Evolutionary conservation across 2,113 vertebrate species (phyloP), one percentile per base, ranked within the genome.

Genomic region (Neotragus pygmaeus): DNA sequence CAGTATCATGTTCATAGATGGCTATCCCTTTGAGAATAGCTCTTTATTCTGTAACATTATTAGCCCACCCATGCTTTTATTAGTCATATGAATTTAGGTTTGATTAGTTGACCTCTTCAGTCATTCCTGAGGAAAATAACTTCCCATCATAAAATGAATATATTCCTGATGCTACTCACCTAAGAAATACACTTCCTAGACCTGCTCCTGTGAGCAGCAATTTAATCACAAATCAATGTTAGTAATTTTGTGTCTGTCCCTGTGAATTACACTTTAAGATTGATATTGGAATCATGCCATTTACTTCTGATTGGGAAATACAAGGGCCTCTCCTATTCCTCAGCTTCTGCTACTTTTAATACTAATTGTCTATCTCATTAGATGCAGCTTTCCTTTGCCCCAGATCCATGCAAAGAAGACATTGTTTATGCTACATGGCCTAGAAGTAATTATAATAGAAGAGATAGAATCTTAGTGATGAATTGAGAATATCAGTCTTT

Each of bases 201-300:
- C 43, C 39, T 94, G 87, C 30, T 97, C 58, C 45, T 87, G 73
- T 97, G 91, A 83, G 33, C 15, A 55, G 30, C 33, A 94, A 73
- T 77, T 97, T 91, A 94, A 97, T 94, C 78, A 93, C 82, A 93
- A 96, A 94, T 94, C 70, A 85, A 21, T 96, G 53, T n/a, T 73
- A 83, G 57, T 89, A 95, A 95, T 97, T 95, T 95, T 85, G n/a
- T 92, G 55, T 81, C 81, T 94, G 90, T 81, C 60, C 51, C 55
- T 90, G 33, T 93, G 90, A 97, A 91, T 92, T 96, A 85, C 36
- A 90, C 39, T 77, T 90, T 95, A 90, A 88, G n/a, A 17, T 36
- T 93, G 5, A 15, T 70, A 39, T 51, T 97, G 90, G 81, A 95
- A 95, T 94, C 60, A n/a, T 62, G 77, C 58, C 47, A 36, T 91